Base-by-base conservation (phyloP, 2,113 vertebrate genomes). In the Orcinus orca region DNA sequence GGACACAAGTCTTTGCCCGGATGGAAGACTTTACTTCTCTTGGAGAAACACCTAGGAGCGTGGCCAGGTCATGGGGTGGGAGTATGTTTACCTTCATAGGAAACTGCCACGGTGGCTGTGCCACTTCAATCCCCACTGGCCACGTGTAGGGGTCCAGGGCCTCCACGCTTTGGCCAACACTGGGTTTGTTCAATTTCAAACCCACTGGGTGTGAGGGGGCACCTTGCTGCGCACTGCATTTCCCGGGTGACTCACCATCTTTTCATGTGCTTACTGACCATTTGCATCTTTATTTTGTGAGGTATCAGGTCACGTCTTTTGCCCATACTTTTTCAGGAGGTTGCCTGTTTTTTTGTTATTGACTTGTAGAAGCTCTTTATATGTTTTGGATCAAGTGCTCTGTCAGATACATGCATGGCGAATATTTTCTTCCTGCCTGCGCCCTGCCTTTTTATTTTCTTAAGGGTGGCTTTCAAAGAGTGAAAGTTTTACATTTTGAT, bases 131-230 rank as follows among this genome's bases (percentile, higher is more conserved):
- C 6, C 26, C 65, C 58, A 25, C 11, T 0, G 23, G 47, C 33
- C 38, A 6, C 1, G 1, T 10, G 3, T 29, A 3, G 8, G 3
- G 25, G 71, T 8, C 14, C 15, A 12, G 17, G 6, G 21, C 4
- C n/a, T 29, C 31, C 53, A 6, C 8, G 3, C 6, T 18, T n/a
- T 3, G 18, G 4, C 47, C 1, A 31, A 36, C 31, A 20, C 18
- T 2, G 6, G 18, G 33, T 58, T n/a, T 29, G 15, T 29, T 23
- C 1, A 12, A 4, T 17, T 23, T 33, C 1, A 18, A 6, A 62
- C 10, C 63, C 26, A 1, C 36, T 23, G 67, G 29, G 38, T 26
- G 23, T 8, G 20, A 71, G 62, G 33, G 2, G 31, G 38, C 4
- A 1, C 12, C 33, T 47, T 33, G 26, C 26, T 1, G 36, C 0